Percentiles rank a stretch among this genome's conserved stretches.
These are phyloP conservation scores for Cyprinodon tularosa DNA, from an alignment of 2,113 vertebrate species.

Conservation along the genomic window DNA sequence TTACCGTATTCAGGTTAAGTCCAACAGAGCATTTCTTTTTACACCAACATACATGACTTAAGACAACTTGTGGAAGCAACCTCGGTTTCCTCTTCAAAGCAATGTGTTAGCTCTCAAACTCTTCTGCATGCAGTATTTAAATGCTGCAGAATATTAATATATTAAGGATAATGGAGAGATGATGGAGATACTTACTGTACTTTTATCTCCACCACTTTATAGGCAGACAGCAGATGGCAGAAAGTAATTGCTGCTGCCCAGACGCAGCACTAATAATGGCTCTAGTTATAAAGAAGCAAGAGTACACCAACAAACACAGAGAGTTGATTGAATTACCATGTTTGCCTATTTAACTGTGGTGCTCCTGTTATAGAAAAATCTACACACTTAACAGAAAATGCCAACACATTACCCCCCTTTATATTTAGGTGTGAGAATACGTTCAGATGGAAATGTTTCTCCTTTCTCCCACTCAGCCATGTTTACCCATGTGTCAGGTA, in stretches of 20 bases:
- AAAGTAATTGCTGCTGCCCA: constrained; percentile 45
- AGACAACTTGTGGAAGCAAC: background rate
- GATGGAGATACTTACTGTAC: constrained; percentile 17
- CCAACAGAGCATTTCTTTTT: background rate
- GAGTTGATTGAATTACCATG: constrained; percentile 16
- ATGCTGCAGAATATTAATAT: constrained; percentile 1
- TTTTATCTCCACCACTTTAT: constrained; percentile 12
- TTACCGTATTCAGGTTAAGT: background rate
- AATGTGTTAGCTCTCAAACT: background rate
- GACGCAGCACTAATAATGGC: constrained; percentile 29
- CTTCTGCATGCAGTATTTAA: background rate
- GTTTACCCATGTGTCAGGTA: background rate
- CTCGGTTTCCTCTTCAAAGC: background rate
- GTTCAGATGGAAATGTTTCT: background rate
- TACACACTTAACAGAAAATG: background rate
- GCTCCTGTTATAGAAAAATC: constrained; percentile 2
- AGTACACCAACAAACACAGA: constrained; percentile 26
- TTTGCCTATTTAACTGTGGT: background rate
- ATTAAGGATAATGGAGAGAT: constrained; percentile 2
- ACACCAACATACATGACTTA: background rate
- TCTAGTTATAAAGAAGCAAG: constrained; percentile 36
- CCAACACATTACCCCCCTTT: background rate
- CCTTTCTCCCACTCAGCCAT: constrained; percentile 55
- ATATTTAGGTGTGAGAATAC: constrained; percentile 10
- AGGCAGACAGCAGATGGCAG: constrained; percentile 53